Conservation (phyloP, 1,140 invertebrate species). For the Theocolax elegans region DNA sequence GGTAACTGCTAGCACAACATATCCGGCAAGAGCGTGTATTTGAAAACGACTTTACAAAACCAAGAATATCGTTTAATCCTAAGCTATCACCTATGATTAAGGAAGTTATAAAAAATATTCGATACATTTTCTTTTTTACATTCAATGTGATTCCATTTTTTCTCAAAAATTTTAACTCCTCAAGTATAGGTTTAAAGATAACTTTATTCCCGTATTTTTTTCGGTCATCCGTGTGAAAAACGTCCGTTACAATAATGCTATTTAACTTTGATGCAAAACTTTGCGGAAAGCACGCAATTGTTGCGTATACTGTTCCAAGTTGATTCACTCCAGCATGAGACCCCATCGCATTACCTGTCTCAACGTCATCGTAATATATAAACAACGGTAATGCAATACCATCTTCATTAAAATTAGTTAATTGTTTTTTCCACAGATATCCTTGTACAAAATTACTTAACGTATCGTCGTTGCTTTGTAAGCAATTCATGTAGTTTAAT, state of each 20-base stretch:
- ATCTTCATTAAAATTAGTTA: conserved; percentile 33
- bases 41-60: conserved; percentile 30
- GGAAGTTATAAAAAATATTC: conserved; percentile 28
- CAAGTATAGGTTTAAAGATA: conserved; percentile 57
- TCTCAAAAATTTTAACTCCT: conserved; percentile 23
- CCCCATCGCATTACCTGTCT: conserved; percentile 47
- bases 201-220: conserved; percentile 44
- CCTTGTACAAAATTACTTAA: conserved; percentile 42
- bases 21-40: conserved; percentile 34
- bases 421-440: conserved; percentile 24
- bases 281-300: conserved; percentile 46
- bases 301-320: conserved; percentile 43
- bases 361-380: conserved; percentile 44
- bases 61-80: no score
- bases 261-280: conserved; percentile 39
- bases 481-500: no score
- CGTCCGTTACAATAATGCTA: conserved; percentile 29
- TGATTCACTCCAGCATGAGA: conserved; percentile 37
- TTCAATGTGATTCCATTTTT: conserved; percentile 30
- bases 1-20: conserved; percentile 25
- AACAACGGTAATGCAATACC: conserved; percentile 26
- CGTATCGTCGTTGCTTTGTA: no score
- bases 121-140: conserved; percentile 12
- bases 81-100: conserved; percentile 38
- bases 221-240: conserved; percentile 45